phyloP scores from a whole-genome alignment of 2,888 invertebrate species.

The Antheraea assamensis region DNA sequence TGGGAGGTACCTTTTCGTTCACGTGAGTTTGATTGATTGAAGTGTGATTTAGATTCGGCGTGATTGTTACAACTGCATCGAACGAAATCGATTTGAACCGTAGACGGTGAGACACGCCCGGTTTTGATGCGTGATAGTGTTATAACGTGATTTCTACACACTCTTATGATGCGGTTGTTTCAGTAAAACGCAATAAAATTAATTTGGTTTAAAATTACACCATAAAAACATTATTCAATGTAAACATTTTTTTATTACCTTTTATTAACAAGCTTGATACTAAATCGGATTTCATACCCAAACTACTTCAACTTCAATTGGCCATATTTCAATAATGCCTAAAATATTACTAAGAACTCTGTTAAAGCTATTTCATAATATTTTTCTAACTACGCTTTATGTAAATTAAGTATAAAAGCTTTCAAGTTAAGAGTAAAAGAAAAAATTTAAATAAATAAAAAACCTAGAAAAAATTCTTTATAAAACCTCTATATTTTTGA shows the following conservation, averaged over 20 bases:
- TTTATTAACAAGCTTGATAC: too few species aligned
- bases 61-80: conserved; percentile 12
- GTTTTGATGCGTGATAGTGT: not conserved
- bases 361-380: not conserved
- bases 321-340: too few species aligned
- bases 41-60: conserved; percentile 4
- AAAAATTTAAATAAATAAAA: not conserved
- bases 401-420: conserved; percentile 9
- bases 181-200: not conserved
- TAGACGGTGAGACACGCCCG: not conserved
- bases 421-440: not conserved
- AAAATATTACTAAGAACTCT: not conserved
- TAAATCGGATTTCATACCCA: not conserved
- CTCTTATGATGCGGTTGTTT: not conserved
- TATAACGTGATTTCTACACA: not conserved
- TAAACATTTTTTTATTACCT: too few species aligned
- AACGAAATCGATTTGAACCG: conserved; percentile 4
- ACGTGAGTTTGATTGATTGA: conserved; percentile 18
- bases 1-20: conserved; percentile 11
- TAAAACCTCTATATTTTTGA: conserved; percentile 59
- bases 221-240: not conserved
- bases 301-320: not conserved
- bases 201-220: not conserved
- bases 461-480: conserved; percentile 49
- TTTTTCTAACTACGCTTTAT: not conserved